phyloP scores from a whole-genome alignment of 2,113 vertebrate genomes.

The Corynorhinus townsendii region DNA sequence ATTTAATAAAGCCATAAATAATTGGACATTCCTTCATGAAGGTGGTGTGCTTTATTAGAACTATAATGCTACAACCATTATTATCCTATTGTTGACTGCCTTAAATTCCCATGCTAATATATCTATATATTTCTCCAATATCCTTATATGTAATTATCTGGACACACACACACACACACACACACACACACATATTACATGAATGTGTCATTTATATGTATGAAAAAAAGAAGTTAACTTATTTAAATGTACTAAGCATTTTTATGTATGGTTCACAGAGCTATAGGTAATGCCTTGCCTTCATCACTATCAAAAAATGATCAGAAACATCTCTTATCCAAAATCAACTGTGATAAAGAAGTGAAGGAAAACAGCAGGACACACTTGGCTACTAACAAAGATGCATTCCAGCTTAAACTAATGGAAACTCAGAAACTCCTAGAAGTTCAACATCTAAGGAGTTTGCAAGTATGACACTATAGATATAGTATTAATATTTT shows the following conservation, averaged over 20 bases:
- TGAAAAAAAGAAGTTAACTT: slow-evolving; percentile 35
- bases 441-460: slow-evolving; percentile 79
- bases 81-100: not conserved
- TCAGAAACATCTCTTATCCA: slow-evolving; percentile 73
- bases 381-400: slow-evolving; percentile 69
- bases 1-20: not conserved
- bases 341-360: slow-evolving; percentile 76
- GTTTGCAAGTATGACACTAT: slow-evolving; percentile 77
- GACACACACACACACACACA: not conserved
- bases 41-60: not conserved
- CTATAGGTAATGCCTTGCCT: slow-evolving; percentile 77
- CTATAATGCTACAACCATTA: not conserved
- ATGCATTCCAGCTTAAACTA: slow-evolving; percentile 79
- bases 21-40: not conserved
- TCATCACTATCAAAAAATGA: slow-evolving; percentile 75
- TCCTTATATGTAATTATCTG: slow-evolving; percentile 65
- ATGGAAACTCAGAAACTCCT: slow-evolving; percentile 80
- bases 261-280: slow-evolving; percentile 76
- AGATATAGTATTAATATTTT: slow-evolving; percentile 38
- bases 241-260: slow-evolving; percentile 60
- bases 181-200: not conserved
- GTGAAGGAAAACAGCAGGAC: slow-evolving; percentile 77
- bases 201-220: not conserved
- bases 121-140: slow-evolving; percentile 57
- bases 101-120: slow-evolving; percentile 27